Evolutionary conservation across 2,888 invertebrate genomes (phyloP), one percentile per base, ranked within the genome.

Genomic region (Brachylomia viminalis): DNA sequence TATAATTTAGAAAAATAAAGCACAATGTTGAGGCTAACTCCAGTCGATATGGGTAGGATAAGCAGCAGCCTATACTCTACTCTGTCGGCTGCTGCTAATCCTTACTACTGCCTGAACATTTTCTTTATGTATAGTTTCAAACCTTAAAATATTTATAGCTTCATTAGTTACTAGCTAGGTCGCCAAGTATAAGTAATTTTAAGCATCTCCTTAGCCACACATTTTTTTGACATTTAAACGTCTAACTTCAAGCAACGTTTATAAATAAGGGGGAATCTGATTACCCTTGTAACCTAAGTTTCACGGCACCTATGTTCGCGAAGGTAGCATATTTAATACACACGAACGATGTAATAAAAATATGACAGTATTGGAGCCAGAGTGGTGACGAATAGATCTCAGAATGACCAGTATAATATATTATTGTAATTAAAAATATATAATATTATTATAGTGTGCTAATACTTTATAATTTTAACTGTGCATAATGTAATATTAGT

Each of bases 371-470:
- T 94, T 94, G 93, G 91, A 93, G 94, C 92, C 93, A 92, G 94
- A 90, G 90, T 92, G 93, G 92, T 93, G 92, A 92, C 92, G 92
- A 90, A 92, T 93, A 95, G 96, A 96, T 96, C 96, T 96, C 96
- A 95, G 93, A 94, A 94, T 89, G 96, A 96, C 96, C 96, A 95
- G 96, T 96, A 95, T 95, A 94, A 90, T 90, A 90, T 91, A 91
- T 90, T 90, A 88, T 88, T 84, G 78, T 84, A 78, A 90, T 87
- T 89, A 87, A 87, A 87, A 87, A 89, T 88, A 87, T 87, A 91
- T 86, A 84, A 86, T 87, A 88, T 84, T 87, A 88, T 85, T 88
- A 88, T 92, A 93, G 91, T 88, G 91, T 91, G 92, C 92, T 91
- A 90, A 91, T 92, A 91, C 91, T 92, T 90, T 91, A 89, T 92